phyloP scores from a whole-genome alignment of 1,140 invertebrate genomes.

The Branchinecta lynchi region DNA sequence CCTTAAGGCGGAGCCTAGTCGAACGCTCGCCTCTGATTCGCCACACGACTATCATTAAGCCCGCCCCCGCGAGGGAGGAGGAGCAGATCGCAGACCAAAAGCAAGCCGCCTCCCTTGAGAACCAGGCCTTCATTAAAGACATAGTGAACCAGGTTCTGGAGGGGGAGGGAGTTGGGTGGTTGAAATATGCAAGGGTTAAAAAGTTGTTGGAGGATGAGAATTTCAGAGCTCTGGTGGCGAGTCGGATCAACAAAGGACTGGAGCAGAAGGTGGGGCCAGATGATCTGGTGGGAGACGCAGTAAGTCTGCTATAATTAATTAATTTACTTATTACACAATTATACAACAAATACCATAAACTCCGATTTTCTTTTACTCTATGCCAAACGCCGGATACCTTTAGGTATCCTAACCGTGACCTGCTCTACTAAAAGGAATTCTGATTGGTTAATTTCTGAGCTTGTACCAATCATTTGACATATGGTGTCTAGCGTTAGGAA shows the following conservation, averaged over 20 bases:
- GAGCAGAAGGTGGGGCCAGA: slow-evolving; percentile 85
- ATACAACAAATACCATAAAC: no score
- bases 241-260: slow-evolving; percentile 83
- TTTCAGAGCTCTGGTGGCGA: slow-evolving; percentile 87
- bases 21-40: slow-evolving; percentile 80
- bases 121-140: slow-evolving; percentile 72
- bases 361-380: no score
- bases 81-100: slow-evolving; percentile 45
- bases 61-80: slow-evolving; percentile 45
- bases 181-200: slow-evolving; percentile 82
- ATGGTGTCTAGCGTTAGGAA: no score
- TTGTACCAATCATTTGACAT: no score
- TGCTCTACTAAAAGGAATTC: slow-evolving; percentile 18
- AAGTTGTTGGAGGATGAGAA: slow-evolving; percentile 99
- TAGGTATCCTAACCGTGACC: neutral
- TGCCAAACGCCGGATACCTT: neutral
- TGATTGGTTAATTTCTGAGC: neutral
- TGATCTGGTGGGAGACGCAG: slow-evolving; percentile 94
- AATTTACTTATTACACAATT: neutral
- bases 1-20: slow-evolving; percentile 60
- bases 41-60: slow-evolving; percentile 39
- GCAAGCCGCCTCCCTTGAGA: slow-evolving; percentile 59
- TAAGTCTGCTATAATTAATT: slow-evolving; percentile 37
- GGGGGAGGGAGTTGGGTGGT: slow-evolving; percentile 92
- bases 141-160: slow-evolving; percentile 78